phyloP scores from a whole-genome alignment of 2,888 invertebrate species.

The Abrostola triplasia region DNA sequence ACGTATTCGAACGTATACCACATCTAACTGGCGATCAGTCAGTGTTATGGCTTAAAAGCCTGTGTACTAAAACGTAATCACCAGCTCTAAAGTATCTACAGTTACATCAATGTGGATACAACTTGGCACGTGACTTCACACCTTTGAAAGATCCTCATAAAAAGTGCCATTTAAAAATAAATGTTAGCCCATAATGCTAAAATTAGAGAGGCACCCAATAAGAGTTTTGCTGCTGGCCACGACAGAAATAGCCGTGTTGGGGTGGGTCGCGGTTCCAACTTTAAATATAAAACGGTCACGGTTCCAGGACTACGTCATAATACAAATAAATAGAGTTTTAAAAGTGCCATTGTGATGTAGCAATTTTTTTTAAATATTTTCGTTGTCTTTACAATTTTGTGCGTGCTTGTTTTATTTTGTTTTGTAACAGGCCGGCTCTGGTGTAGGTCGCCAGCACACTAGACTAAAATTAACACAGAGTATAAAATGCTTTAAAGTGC shows the following conservation, averaged over 20 bases:
- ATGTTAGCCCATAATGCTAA: conserved; percentile 44
- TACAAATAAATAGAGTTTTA: conserved; percentile 37
- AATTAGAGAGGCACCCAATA: conserved; percentile 58
- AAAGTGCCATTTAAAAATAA: conserved; percentile 48
- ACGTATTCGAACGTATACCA: too few species aligned
- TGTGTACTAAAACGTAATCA: too few species aligned
- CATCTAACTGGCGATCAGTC: too few species aligned
- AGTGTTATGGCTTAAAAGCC: too few species aligned
- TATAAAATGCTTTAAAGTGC: too few species aligned
- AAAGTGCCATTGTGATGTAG: conserved; percentile 5
- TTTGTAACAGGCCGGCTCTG: too few species aligned
- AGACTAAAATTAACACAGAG: too few species aligned
- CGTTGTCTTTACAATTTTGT: too few species aligned
- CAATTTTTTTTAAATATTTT: background rate
- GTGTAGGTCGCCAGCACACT: too few species aligned
- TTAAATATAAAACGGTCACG: conserved; percentile 51
- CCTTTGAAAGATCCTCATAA: conserved; percentile 34
- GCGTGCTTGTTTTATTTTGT: background rate
- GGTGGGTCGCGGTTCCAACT: conserved; percentile 64
- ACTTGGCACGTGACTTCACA: conserved; percentile 29
- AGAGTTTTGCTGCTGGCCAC: conserved; percentile 55
- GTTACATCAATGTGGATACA: conserved; percentile 15
- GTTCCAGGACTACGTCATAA: conserved; percentile 25
- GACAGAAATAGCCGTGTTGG: conserved; percentile 69
- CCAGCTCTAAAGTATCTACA: too few species aligned